These are phyloP conservation scores for Machimus rusticus DNA, from an alignment of 2,888 invertebrate species.

Conservation along the genomic window DNA sequence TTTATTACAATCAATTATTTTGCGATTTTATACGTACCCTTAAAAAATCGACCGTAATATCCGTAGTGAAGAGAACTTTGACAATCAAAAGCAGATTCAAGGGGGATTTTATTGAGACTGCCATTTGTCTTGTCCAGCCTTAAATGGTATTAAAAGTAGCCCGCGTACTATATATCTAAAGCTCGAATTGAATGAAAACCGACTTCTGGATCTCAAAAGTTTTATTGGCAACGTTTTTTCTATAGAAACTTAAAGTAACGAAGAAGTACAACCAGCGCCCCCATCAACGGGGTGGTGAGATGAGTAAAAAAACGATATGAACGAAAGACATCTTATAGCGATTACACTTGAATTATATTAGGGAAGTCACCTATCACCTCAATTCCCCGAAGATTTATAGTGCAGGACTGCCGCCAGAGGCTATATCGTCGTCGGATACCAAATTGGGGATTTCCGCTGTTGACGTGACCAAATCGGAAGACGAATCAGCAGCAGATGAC, in stretches of 20 bases:
- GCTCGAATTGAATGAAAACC: neutral
- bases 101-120: too few relatives aligned
- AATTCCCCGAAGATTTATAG: constrained; percentile 18
- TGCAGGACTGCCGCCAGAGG: neutral
- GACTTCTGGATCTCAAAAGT: neutral
- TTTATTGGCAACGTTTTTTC: neutral
- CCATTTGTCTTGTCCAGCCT: neutral
- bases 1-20: neutral
- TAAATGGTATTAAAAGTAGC: neutral
- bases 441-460: constrained; percentile 39
- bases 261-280: neutral
- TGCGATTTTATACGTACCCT: neutral
- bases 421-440: constrained; percentile 2
- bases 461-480: constrained; percentile 40
- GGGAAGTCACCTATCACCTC: neutral
- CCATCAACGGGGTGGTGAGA: neutral
- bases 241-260: neutral
- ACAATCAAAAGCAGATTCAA: neutral
- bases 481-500: constrained; percentile 42
- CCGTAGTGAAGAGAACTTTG: neutral
- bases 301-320: neutral
- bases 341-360: neutral
- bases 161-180: neutral
- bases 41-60: neutral
- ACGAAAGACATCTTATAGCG: neutral